Base-by-base conservation (phyloP, 2,888 invertebrate species). In the Lasiommata megera region DNA sequence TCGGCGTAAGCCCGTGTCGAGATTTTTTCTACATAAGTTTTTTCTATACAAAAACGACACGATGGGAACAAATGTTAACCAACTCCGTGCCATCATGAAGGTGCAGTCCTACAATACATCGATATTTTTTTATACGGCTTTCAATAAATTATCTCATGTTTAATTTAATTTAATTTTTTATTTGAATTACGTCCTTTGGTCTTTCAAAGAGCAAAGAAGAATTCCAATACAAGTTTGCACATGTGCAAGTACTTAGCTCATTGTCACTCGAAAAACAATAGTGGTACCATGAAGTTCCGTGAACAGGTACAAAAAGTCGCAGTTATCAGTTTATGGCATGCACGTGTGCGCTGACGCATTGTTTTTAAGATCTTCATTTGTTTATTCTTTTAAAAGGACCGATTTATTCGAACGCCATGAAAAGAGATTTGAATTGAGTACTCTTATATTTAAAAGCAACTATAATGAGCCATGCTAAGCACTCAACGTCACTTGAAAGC, bases 1-100 rank as follows among this genome's bases (percentile, higher is more conserved):
- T 77, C 82, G 79, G 69, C 84, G 85, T 90, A 89, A 89, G 83
- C 84, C 73, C 76, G 68, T 82, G 82, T 86, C 82, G 47, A 38
- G 11, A 47, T 54, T 58, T 61, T 51, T 54, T 40, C 12, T 54
- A 31, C 12, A 29, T 17, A 14, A 12, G 8, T 44, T 34, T 50
- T 37, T 47, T 36, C 28, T 31, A 34, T 37, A 38, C 50, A 40
- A 31, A n/a, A 28, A 18, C 41, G 23, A 31, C 48, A 38, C 37
- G 50, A 53, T 60, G 47, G 37, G 37, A 29, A 56, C 18, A 46
- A 40, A 52, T 41, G 47, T 55, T 55, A 28, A 47, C n/a, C 28
- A 23, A 43, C 41, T 34, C 31, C 43, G 8, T 47, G 8, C n/a
- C 23, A 48, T 48, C 16, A 11, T 46, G 31, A 16, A 40, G n/a